Percentiles rank a stretch among this genome's conserved stretches.
Evolutionary conservation across 2,113 vertebrate genomes (phyloP).

Genomic region (Phalacrocorax carbo): DNA sequence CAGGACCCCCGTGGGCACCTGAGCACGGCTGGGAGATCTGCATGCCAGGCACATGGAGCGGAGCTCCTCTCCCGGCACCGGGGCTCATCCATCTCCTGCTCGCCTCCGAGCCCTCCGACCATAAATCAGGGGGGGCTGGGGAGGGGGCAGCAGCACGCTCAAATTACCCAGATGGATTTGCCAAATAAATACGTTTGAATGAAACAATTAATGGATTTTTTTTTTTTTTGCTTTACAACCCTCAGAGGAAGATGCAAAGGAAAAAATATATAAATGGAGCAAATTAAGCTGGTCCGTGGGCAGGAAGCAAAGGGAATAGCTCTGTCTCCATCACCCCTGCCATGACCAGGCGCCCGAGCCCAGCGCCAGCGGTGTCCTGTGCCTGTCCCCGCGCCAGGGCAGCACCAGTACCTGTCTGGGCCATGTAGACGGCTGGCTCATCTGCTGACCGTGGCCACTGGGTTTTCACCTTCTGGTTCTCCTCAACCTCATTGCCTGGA

Average conservation of each 20-base stretch:
- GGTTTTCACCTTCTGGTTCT: conserved; percentile 96
- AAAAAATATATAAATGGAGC: conserved; percentile 56
- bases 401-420: conserved; percentile 89
- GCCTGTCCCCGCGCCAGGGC: rapidly evolving
- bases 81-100: conserved; percentile 53
- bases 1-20: not conserved
- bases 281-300: not conserved
- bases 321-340: not conserved
- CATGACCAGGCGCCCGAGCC: rapidly evolving
- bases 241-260: conserved; percentile 42
- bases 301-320: not conserved
- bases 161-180: conserved; percentile 63
- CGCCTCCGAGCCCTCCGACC: not conserved
- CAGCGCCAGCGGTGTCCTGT: not conserved
- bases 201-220: conserved; percentile 67
- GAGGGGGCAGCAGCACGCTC: not conserved
- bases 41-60: not conserved
- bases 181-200: conserved; percentile 68
- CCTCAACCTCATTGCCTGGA: conserved; percentile 86
- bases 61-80: not conserved
- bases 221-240: conserved; percentile 41
- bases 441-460: conserved; percentile 96
- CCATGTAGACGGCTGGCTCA: conserved; percentile 96
- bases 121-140: conserved; percentile 49
- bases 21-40: not conserved